These are phyloP conservation scores for Eremophila alpestris DNA, from an alignment of 2,797 vertebrate species.

Conservation along the genomic window DNA sequence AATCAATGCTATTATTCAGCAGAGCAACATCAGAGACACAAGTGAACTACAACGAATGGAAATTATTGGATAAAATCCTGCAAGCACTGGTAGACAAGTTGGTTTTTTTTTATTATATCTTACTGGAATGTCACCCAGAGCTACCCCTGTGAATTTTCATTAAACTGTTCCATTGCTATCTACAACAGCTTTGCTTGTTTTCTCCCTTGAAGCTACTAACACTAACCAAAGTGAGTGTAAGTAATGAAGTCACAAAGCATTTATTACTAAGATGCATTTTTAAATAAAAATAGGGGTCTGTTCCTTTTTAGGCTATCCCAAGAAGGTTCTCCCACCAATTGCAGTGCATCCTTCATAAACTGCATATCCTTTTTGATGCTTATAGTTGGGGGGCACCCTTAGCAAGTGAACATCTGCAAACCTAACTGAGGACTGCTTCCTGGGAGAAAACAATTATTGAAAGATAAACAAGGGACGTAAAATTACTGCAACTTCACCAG, in stretches of 20 bases:
- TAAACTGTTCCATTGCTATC: neutral
- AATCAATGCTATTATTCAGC: conserved; percentile 9
- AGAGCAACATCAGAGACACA: neutral
- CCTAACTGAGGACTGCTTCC: neutral
- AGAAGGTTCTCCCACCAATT: neutral
- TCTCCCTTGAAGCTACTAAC: neutral
- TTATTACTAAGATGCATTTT: neutral
- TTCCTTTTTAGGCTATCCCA: neutral
- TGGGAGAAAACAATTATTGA: neutral
- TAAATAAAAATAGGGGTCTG: neutral
- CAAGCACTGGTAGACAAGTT: neutral
- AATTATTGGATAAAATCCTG: conserved; percentile 1
- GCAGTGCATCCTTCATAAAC: neutral
- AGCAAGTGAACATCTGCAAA: neutral
- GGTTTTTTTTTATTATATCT: neutral
- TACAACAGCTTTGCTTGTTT: neutral
- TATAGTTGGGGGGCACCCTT: neutral
- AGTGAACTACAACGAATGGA: neutral
- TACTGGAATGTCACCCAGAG: conserved; percentile 2
- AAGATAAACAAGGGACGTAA: neutral
- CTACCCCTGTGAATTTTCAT: neutral
- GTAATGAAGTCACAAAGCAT: neutral
- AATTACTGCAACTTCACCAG: neutral
- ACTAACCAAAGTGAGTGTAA: neutral
- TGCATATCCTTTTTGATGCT: neutral